phyloP scores from a whole-genome alignment of 2,113 vertebrate genomes.

The Tenebrosternarchus preto region DNA sequence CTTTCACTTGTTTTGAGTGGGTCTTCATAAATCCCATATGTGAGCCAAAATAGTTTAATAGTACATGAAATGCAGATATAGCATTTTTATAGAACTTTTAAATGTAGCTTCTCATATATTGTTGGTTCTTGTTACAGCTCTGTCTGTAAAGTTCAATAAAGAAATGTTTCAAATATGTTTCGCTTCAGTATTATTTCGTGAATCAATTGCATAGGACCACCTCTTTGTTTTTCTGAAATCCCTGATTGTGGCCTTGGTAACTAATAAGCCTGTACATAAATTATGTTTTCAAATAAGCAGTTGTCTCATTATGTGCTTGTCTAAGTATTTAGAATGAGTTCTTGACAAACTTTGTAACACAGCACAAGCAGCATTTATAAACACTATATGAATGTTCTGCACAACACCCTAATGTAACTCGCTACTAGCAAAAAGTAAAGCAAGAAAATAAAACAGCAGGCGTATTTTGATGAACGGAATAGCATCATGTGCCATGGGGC shows the following conservation, averaged over 20 bases:
- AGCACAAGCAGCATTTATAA: constrained; percentile 27
- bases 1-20: not conserved
- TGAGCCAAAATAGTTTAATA: not conserved
- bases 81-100: not conserved
- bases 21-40: not conserved
- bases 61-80: constrained; percentile 7
- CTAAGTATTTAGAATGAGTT: constrained; percentile 17
- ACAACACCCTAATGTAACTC: constrained; percentile 11
- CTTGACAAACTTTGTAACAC: constrained; percentile 30
- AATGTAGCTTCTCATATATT: not conserved
- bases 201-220: not conserved
- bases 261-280: constrained; percentile 25
- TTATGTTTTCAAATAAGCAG: constrained; percentile 1
- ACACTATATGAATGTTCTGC: constrained; percentile 18
- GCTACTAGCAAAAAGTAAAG: constrained; percentile 5
- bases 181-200: not conserved
- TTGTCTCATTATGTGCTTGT: not conserved
- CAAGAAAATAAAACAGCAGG: constrained; percentile 7
- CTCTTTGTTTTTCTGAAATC: constrained; percentile 17
- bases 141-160: not conserved
- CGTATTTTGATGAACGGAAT: not conserved
- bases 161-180: not conserved
- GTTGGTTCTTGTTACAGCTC: not conserved
- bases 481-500: constrained; percentile 1
- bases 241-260: constrained; percentile 44